Evolutionary conservation across 64 coral and sea anemone species (phyloP).

Genomic region (Stichodactyla helianthus): DNA sequence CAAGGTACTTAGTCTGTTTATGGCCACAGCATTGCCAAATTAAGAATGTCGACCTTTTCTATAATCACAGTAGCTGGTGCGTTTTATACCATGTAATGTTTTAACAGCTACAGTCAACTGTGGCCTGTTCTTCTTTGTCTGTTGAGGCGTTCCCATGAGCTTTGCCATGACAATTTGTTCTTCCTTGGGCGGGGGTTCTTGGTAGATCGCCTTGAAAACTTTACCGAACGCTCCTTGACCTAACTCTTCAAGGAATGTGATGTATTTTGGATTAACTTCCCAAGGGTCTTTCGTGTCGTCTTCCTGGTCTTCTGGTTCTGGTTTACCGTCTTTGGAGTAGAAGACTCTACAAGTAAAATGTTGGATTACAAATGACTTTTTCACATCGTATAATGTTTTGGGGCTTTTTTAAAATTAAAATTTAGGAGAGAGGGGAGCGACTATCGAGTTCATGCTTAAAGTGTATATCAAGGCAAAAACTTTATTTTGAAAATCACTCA

Average conservation of each 20-base stretch:
- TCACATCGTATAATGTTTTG: no score
- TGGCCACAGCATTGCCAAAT: no score
- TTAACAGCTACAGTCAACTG: constrained; percentile 3
- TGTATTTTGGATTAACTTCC: background rate
- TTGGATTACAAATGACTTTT: no score
- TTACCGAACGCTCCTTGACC: constrained; percentile 12
- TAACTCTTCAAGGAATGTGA: background rate
- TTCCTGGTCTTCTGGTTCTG: background rate
- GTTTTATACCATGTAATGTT: constrained; percentile 3
- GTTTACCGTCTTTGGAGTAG: background rate
- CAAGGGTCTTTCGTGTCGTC: background rate
- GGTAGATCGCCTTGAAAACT: background rate
- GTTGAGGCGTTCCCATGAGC: background rate
- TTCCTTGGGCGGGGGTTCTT: background rate
- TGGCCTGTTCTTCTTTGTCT: background rate
- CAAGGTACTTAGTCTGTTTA: no score
- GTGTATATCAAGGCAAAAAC: no score
- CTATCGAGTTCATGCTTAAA: no score
- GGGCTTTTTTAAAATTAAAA: no score
- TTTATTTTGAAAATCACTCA: no score
- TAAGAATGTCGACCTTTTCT: no score
- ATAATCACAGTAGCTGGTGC: no score
- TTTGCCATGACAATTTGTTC: constrained; percentile 2
- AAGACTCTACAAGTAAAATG: background rate
- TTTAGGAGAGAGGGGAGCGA: no score